Evolutionary conservation across 2,113 vertebrate genomes (phyloP).

Genomic region (Zosterops borbonicus): DNA sequence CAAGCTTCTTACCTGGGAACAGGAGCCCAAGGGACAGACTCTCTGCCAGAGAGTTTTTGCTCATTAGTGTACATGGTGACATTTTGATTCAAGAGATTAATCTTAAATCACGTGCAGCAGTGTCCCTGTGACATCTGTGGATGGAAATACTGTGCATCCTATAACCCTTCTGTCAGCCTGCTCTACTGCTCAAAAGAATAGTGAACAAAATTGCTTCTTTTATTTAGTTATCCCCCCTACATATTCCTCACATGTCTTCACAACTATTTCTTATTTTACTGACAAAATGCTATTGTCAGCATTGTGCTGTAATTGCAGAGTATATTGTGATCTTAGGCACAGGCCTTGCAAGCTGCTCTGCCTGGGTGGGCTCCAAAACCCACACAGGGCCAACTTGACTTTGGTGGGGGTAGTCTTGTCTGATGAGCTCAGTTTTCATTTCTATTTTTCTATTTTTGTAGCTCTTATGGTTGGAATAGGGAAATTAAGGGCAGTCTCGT

Average conservation of each 20-base stretch:
- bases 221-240: neutral
- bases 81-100: conserved; percentile 43
- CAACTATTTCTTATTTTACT: conserved; percentile 33
- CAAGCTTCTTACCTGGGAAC: conserved; percentile 43
- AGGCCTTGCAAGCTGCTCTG: neutral
- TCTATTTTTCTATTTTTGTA: conserved; percentile 44
- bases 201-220: conserved; percentile 2
- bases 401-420: conserved; percentile 1
- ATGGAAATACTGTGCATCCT: neutral
- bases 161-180: conserved; percentile 3
- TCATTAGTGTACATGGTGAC: conserved; percentile 47
- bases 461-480: neutral
- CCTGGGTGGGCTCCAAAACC: conserved; percentile 53
- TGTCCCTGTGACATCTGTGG: conserved; percentile 10
- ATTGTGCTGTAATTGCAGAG: conserved; percentile 45
- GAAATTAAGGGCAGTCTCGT: conserved; percentile 4
- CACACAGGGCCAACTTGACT: conserved; percentile 13
- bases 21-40: neutral
- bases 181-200: neutral
- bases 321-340: conserved; percentile 30
- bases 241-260: neutral
- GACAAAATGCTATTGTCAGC: conserved; percentile 53
- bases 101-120: conserved; percentile 13
- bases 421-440: conserved; percentile 40
- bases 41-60: conserved; percentile 45